Base-by-base conservation (phyloP, 2,888 invertebrate species). In the Eilema sororculum region DNA sequence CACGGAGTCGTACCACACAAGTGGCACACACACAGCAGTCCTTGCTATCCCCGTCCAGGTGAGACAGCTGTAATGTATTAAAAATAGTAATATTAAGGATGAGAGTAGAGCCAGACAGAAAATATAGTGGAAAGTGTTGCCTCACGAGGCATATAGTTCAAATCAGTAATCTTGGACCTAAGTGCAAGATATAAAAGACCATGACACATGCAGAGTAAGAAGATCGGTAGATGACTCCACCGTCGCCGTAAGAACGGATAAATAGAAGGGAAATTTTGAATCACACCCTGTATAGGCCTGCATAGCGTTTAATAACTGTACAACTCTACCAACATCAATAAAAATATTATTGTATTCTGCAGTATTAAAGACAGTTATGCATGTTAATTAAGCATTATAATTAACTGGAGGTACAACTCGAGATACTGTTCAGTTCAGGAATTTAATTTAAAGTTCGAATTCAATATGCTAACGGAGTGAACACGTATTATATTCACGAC, bases 11-110 rank as follows among this genome's bases (percentile, higher is more conserved):
- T 0, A 83, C 79, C 5, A 92, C 91, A n/a, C 92, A 92, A 1
- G 89, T 90, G 0, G 90, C 90, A 59, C 92, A 92, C 68, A 92
- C 88, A 46, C 90, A 74, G 0, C 90, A 79, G 46, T 90, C 90
- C 0, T 77, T 62, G 9, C 79, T 79, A 6, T 87, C 86, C 0
- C 87, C 87, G 2, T 90, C 91, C 37, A 91, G 66, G 60, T 90
- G 84, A 1, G 91, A 91, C 0, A 93, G 68, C 93, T 93, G 80
- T 0, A 80, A 52, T 24, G 24, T 56, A 30, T 16, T 33, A 33
- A 4, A 33, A 4, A 33, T 8, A 33, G 0, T 8, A 33, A 33
- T 8, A 33, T 28, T 5, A 28, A 4, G 28, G 28, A 28, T 4
- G 5, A 28, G n/a, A n/a, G n/a, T n/a, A n/a, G n/a, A n/a, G n/a